Percentiles rank a stretch among this genome's conserved stretches.
These are phyloP conservation scores for Isoperla grammatica DNA, from an alignment of 2,888 invertebrate species.

Conservation along the genomic window DNA sequence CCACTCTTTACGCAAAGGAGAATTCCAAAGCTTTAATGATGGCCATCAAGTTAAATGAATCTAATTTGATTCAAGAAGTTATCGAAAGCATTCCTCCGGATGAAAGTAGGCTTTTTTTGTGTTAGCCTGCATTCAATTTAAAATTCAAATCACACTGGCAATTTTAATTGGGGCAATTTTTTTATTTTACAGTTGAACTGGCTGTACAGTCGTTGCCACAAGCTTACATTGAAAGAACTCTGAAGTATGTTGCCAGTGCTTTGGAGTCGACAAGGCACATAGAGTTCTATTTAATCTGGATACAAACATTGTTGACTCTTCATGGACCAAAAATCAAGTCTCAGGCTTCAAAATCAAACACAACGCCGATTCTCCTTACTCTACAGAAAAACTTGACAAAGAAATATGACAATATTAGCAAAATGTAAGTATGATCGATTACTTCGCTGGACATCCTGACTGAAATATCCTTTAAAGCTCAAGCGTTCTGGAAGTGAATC, in stretches of 20 bases:
- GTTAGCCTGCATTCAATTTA: constrained; percentile 9
- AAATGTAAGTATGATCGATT: constrained; percentile 61
- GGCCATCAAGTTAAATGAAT: constrained; percentile 81
- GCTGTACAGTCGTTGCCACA: constrained; percentile 64
- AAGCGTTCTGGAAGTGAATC: too few relatives aligned
- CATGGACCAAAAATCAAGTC: constrained; percentile 49
- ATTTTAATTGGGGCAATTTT: constrained; percentile 1
- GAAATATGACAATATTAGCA: constrained; percentile 73
- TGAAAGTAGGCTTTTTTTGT: constrained; percentile 57
- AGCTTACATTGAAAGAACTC: constrained; percentile 66
- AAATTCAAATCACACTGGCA: constrained; percentile 1
- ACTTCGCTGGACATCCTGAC: background rate
- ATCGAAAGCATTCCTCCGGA: constrained; percentile 73
- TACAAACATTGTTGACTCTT: constrained; percentile 58
- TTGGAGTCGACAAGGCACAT: constrained; percentile 76
- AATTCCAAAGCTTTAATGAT: constrained; percentile 75
- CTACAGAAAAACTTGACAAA: constrained; percentile 74
- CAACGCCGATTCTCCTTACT: constrained; percentile 61
- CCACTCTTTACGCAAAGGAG: constrained; percentile 52
- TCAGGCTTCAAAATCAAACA: constrained; percentile 40
- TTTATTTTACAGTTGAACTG: constrained; percentile 62
- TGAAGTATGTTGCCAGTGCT: constrained; percentile 63
- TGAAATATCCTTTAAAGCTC: too few relatives aligned
- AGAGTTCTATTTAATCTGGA: constrained; percentile 85
- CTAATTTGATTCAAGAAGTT: constrained; percentile 65